Conservation (phyloP, 1,140 invertebrate genomes). For the Lithobius niger region DNA sequence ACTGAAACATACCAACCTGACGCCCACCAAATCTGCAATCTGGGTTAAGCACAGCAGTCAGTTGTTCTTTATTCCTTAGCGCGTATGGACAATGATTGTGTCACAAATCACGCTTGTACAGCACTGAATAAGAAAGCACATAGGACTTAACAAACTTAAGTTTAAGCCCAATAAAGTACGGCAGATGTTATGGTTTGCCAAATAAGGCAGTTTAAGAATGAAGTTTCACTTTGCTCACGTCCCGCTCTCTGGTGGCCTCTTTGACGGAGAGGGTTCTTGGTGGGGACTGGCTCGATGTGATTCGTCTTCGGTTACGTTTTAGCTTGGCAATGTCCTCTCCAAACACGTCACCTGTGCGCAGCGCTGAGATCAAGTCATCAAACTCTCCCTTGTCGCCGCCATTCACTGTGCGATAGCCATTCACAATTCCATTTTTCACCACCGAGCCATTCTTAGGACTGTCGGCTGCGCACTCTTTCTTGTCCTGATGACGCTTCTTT, state of each 20-base stretch:
- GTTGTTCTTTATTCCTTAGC: too few relatives aligned
- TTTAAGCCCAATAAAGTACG: too few relatives aligned
- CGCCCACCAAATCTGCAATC: too few relatives aligned
- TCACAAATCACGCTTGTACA: too few relatives aligned
- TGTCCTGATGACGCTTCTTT: constrained; percentile 12
- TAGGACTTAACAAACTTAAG: too few relatives aligned
- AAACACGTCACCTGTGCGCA: constrained; percentile 92
- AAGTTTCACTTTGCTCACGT: background rate
- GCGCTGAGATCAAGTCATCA: constrained; percentile 89
- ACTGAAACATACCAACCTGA: too few relatives aligned
- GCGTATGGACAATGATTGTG: too few relatives aligned
- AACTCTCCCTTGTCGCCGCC: constrained; percentile 53
- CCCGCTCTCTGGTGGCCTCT: constrained; percentile 5
- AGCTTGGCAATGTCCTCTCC: constrained; percentile 91
- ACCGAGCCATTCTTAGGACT: constrained; percentile 12
- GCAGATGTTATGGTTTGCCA: too few relatives aligned
- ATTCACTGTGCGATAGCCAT: constrained; percentile 17
- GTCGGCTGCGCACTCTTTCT: constrained; percentile 15
- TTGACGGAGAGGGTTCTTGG: background rate
- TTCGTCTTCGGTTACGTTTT: constrained; percentile 42
- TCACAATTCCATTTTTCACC: constrained; percentile 16
- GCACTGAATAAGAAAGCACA: too few relatives aligned
- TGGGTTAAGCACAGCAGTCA: too few relatives aligned
- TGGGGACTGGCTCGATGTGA: constrained; percentile 1
- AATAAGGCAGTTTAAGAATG: background rate